phyloP scores from a whole-genome alignment of 2,113 vertebrate species.

The Crypturellus undulatus region DNA sequence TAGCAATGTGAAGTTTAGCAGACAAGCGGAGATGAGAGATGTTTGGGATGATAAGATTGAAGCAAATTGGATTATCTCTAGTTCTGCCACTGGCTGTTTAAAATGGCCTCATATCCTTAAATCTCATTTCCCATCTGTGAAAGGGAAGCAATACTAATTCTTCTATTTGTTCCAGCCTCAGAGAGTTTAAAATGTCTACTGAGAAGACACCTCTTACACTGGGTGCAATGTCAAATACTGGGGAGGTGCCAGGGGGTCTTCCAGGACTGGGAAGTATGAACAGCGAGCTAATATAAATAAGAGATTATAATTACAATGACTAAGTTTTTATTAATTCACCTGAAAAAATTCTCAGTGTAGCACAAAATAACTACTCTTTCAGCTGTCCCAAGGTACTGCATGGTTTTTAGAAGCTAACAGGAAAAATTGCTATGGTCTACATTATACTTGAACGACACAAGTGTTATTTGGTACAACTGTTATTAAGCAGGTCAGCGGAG shows the following conservation, averaged over 20 bases:
- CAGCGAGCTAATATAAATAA: background rate
- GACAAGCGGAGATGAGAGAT: background rate
- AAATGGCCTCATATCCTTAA: background rate
- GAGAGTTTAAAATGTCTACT: background rate
- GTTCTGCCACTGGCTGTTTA: background rate
- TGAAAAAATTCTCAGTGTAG: background rate
- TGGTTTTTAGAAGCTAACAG: background rate
- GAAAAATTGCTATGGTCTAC: background rate
- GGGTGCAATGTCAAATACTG: background rate
- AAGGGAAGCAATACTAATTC: background rate
- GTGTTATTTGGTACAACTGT: background rate
- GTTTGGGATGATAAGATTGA: background rate
- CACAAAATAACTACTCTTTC: background rate
- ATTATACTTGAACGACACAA: slow-evolving; percentile 8
- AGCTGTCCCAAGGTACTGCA: background rate
- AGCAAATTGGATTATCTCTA: background rate
- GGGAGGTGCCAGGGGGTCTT: background rate
- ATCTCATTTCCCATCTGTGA: background rate
- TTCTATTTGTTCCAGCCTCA: background rate
- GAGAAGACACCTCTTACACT: background rate
- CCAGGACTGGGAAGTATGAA: background rate
- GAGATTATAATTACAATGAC: background rate
- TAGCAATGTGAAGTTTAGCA: background rate
- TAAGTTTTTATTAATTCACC: background rate
- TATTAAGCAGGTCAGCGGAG: background rate